Evolutionary conservation across 2,888 invertebrate genomes (phyloP).

Genomic region (Epistrophe grossulariae): DNA sequence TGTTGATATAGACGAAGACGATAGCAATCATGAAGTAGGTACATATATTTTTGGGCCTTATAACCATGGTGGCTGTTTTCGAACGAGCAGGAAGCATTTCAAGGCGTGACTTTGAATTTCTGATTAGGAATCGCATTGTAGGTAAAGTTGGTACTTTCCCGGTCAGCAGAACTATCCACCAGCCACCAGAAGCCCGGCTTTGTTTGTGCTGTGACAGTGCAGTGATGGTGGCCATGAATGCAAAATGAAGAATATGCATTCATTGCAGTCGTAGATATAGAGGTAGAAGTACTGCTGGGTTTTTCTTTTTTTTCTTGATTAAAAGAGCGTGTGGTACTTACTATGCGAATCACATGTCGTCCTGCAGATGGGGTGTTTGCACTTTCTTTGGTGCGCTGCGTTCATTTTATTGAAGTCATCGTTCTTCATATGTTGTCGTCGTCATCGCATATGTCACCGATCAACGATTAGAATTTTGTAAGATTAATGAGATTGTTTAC

Average conservation of each 20-base stretch:
- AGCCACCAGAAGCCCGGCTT: conserved; percentile 19
- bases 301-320: conserved; percentile 19
- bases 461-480: neutral
- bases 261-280: neutral
- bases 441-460: conserved; percentile 25
- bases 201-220: conserved; percentile 12
- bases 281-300: neutral
- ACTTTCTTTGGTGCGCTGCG: conserved; percentile 58
- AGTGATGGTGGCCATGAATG: conserved; percentile 53
- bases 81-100: conserved; percentile 68
- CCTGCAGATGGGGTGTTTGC: conserved; percentile 64
- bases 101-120: conserved; percentile 64
- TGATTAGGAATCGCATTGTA: conserved; percentile 53
- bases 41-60: conserved; percentile 2
- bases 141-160: conserved; percentile 61
- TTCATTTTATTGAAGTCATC: neutral
- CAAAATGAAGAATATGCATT: conserved; percentile 48
- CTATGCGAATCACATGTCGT: conserved; percentile 49
- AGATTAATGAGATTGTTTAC: conserved; percentile 1
- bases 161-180: conserved; percentile 46
- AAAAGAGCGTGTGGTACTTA: neutral
- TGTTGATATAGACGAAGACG: neutral
- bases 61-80: conserved; percentile 27
- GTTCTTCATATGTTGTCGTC: neutral
- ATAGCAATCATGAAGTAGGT: conserved; percentile 7